Evolutionary conservation across 1,140 invertebrate genomes (phyloP), one percentile per base, ranked within the genome.

Genomic region (Gonatopus flavifemur): DNA sequence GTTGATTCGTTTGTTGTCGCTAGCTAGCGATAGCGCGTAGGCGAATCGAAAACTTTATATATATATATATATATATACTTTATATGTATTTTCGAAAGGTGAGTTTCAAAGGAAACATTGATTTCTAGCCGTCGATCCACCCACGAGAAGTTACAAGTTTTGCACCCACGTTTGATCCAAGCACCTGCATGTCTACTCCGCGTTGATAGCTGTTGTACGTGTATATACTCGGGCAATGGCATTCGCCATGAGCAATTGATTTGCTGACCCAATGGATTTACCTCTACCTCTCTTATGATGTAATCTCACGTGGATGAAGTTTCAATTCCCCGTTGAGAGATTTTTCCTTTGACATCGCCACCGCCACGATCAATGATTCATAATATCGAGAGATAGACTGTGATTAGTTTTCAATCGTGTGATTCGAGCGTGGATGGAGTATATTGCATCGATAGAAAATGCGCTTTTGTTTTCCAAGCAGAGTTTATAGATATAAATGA

Each of bases 1-100:
- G 59, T 60, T 56, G n/a, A n/a, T n/a, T n/a, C n/a, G n/a, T n/a
- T n/a, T n/a, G n/a, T n/a, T 45, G 22, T 46, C 30, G 28, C 20
- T n/a, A n/a, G 22, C 24, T 22, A 25, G 28, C 20, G 46, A 56
- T 42, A 47, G 33, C 58, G 16, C 33, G 57, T 62, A 46, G 59
- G 59, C 57, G 57, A 42, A 49, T 54, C 60, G 59, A 62, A 62
- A 62, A 62, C 44, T 49, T 61, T 53, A 53, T 61, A 12, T 28
- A 28, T 12, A 12, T 28, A 28, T 28, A 28, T 6, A 28, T 28
- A 12, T 28, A 7, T 28, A 28, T 28, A 7, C 6, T 28, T 28
- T 28, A 7, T 28, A 7, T 36, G 7, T 36, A 62, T 62, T 57
- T 62, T 54, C 55, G 47, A 62, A 55, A 62, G 55, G 55, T 58